phyloP scores from a whole-genome alignment of 2,888 invertebrate genomes.

The Xestia sexstrigata region DNA sequence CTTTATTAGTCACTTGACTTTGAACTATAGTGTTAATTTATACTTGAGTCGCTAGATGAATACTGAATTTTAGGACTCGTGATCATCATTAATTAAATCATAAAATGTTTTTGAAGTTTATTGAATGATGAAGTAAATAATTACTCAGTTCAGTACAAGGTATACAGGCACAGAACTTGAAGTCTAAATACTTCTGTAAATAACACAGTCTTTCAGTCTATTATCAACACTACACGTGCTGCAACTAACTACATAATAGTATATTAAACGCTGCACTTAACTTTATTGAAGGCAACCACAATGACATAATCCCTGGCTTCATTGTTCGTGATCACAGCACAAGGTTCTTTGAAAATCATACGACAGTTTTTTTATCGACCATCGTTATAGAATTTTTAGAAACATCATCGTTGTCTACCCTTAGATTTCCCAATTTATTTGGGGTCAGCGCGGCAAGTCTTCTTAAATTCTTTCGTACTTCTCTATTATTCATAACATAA shows the following conservation, averaged over 20 bases:
- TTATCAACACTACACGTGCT: slow-evolving; percentile 28
- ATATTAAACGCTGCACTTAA: slow-evolving; percentile 51
- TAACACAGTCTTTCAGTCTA: slow-evolving; percentile 10
- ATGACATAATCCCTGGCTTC: slow-evolving; percentile 38
- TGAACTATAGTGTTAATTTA: slow-evolving; percentile 27
- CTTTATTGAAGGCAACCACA: slow-evolving; percentile 47
- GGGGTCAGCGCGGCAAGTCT: neutral
- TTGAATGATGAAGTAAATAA: neutral
- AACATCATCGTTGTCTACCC: neutral
- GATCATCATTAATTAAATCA: neutral
- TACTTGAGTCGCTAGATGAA: neutral
- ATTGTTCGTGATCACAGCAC: slow-evolving; percentile 19
- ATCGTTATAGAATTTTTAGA: neutral
- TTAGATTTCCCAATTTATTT: neutral
- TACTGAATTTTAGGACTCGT: neutral
- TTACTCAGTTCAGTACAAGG: neutral
- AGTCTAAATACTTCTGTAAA: neutral
- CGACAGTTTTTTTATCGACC: neutral
- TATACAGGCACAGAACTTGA: neutral
- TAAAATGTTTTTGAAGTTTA: neutral
- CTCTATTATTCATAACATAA: neutral
- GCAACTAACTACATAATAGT: slow-evolving; percentile 27
- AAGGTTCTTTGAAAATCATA: neutral
- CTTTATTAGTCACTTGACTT: neutral
- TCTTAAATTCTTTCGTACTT: neutral